Evolutionary conservation across 2,888 invertebrate genomes (phyloP).

Genomic region (Drosophila mayaguana): DNA sequence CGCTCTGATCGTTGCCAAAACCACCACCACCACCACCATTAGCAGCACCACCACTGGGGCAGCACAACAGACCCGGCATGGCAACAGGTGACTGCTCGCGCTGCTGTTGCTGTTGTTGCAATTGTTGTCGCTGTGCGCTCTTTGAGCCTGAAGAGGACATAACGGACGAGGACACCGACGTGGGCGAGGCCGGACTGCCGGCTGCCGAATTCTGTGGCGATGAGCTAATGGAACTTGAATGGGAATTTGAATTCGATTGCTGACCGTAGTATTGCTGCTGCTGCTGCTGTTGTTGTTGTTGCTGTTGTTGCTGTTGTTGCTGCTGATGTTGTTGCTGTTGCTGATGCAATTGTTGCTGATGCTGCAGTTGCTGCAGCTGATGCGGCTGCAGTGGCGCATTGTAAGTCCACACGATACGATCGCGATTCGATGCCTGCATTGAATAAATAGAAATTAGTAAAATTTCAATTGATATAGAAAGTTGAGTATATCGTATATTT

Average conservation of each 20-base stretch:
- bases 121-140: slow-evolving; percentile 84
- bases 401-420: slow-evolving; percentile 95
- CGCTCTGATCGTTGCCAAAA: slow-evolving; percentile 90
- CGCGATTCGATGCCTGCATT: slow-evolving; percentile 83
- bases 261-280: slow-evolving; percentile 72
- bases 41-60: slow-evolving; percentile 71
- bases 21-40: slow-evolving; percentile 63
- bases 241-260: slow-evolving; percentile 84
- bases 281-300: slow-evolving; percentile 62
- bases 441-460: slow-evolving; percentile 47
- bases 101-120: slow-evolving; percentile 64
- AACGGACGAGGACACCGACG: slow-evolving; percentile 94
- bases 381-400: slow-evolving; percentile 89
- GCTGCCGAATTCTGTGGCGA: slow-evolving; percentile 88
- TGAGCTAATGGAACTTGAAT: slow-evolving; percentile 86
- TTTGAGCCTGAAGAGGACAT: slow-evolving; percentile 92
- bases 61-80: slow-evolving; percentile 81
- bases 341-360: slow-evolving; percentile 40
- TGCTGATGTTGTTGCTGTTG: background rate
- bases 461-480: slow-evolving; percentile 11
- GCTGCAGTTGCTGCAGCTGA: slow-evolving; percentile 81
- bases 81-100: slow-evolving; percentile 58
- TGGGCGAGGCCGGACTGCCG: slow-evolving; percentile 91
- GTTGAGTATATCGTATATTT: slow-evolving; percentile 6
- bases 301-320: slow-evolving; percentile 45